Base-by-base conservation (phyloP, 2,797 vertebrate species). In the Crossoptilon crossoptilon region DNA sequence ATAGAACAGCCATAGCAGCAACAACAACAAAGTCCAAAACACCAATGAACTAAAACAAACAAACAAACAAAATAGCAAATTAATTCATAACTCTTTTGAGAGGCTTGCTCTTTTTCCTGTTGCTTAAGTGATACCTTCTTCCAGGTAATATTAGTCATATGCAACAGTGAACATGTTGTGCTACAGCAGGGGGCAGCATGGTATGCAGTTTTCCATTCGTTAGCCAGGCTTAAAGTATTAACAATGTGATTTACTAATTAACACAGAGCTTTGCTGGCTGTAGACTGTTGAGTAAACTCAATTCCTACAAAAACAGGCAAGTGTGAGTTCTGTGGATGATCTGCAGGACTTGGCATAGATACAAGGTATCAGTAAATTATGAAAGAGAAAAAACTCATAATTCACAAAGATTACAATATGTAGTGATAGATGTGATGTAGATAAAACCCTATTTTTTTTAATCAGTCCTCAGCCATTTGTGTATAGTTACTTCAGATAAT, bases 171-270 rank as follows among this genome's bases (percentile, higher is more conserved):
- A 39, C 1, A 55, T 21, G 5, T 33, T 58, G 29, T 13, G n/a
- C 68, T 90, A 64, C 78, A 94, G 94, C 80, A 96, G 92, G 56
- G 71, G 87, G 85, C 79, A 96, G 88, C 83, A 96, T 85, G 88
- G 88, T 55, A 94, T 76, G 44, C 29, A 37, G 53, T 86, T 96
- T 93, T 63, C 44, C 35, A 14, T 5, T 75, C 4, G 0, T 3
- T 26, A 17, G 5, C 10, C 17, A 44, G 55, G 13, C 5, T 85
- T 44, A 68, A 23, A 31, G 41, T 71, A 87, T 66, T 83, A 92
- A 76, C 29, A 78, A 39, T 11, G 19, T 80, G 56, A 59, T 84
- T 88, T 71, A 83, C 63, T 96, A 93, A 96, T 96, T 94, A 93
- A 23, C 19, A 58, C 19, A 1, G 17, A 73, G n/a, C 10, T 86